A percentile compares a stretch with the other conserved stretches of the same genome.
phyloP scores from a whole-genome alignment of 2,888 invertebrate species.

The Aspidiotus destructor region DNA sequence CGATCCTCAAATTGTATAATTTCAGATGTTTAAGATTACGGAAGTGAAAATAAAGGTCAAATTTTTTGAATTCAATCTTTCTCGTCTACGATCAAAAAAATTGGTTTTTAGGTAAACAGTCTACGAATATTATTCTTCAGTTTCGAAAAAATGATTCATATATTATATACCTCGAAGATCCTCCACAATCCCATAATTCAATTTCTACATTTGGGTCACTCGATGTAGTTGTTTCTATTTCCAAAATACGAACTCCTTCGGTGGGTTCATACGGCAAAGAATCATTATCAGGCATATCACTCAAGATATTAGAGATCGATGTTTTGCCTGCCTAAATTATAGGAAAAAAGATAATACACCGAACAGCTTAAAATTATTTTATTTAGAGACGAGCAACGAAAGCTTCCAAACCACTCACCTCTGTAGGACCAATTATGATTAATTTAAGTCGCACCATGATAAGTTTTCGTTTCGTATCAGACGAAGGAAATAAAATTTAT shows the following conservation, averaged over 20 bases:
- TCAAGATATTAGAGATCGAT: constrained; percentile 19
- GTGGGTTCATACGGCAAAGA: constrained; percentile 52
- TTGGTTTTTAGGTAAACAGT: too few relatives aligned
- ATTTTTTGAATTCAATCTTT: too few relatives aligned
- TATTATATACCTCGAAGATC: constrained; percentile 54
- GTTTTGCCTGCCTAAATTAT: constrained; percentile 26
- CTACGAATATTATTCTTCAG: too few relatives aligned
- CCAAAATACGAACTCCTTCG: constrained; percentile 63
- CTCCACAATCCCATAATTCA: constrained; percentile 72
- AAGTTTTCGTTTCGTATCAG: too few relatives aligned
- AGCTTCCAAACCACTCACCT: not conserved
- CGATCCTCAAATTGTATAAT: too few relatives aligned
- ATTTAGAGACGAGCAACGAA: not conserved
- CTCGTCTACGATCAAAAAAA: too few relatives aligned
- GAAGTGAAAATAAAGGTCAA: too few relatives aligned
- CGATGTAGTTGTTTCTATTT: constrained; percentile 52
- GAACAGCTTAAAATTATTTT: not conserved
- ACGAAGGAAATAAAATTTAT: too few relatives aligned
- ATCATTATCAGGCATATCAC: constrained; percentile 23
- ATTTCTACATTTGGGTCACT: constrained; percentile 54
- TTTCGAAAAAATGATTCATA: too few relatives aligned
- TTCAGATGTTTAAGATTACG: too few relatives aligned
- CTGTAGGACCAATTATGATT: constrained; percentile 17
- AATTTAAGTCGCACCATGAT: not conserved
- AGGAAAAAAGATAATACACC: not conserved